Evolutionary conservation across 35 echinoderm and acorn worm genomes (phyloP), one percentile per base, ranked within the genome.

Genomic region (Patiria miniata): DNA sequence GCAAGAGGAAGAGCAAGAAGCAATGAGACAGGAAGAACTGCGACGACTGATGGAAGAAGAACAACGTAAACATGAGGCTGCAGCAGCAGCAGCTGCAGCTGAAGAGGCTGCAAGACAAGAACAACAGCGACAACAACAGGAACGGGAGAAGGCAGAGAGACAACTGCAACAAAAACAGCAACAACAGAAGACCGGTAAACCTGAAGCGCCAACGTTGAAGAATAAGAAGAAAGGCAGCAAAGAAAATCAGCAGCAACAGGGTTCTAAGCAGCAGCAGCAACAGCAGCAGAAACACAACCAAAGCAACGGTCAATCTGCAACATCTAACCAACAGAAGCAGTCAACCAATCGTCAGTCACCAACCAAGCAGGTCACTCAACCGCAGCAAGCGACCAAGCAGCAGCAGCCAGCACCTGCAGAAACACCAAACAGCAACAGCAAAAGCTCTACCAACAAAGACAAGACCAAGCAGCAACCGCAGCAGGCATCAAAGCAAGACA

Each of bases 181-280:
- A 36, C 51, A 47, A 36, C 28, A 52, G 12, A 51, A 65, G 85
- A 83, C 78, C 33, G 51, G 61, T 10, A 57, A 85, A 80, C 29
- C 61, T 21, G 81, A 83, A 37, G 80, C 80, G 21, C 56, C 78
- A 8, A n/a, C 39, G 32, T 61, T 77, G 30, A 51, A 85, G 39
- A 39, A 59, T 16, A 68, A 58, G 3, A 85, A 91, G 65, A 65
- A 91, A 39, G 77, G 84, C 37, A 78, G 40, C 18, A 82, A 84
- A 38, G 78, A 91, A 53, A 83, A 39, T 58, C 77, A 94, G 36
- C 82, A 94, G n/a, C 83, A 90, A 83, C 65, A 73, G 65, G 65
- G 65, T 30, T 14, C 19, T 4, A 22, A 73, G 26, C 21, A 73
- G 39, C 83, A 83, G 79, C 57, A 83, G 34, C 32, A 6, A 4